phyloP scores from a whole-genome alignment of 2,797 vertebrate genomes.

The Rhincodon typus region DNA sequence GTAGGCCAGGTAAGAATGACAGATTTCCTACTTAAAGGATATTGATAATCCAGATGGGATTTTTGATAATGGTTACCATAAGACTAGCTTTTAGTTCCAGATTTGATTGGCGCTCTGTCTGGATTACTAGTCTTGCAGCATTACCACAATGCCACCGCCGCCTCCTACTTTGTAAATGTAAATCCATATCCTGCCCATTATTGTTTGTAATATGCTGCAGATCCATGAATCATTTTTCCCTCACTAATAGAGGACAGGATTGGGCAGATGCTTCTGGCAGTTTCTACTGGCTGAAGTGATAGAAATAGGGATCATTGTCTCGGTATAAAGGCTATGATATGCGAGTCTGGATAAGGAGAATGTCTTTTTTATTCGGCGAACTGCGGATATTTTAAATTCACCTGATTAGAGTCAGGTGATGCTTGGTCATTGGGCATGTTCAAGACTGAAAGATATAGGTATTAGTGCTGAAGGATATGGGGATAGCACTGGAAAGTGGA shows the following conservation, averaged over 20 bases:
- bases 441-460: background rate
- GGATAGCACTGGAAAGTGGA: background rate
- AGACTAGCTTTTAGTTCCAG: too few relatives aligned
- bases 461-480: background rate
- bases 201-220: background rate
- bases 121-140: too few relatives aligned
- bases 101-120: too few relatives aligned
- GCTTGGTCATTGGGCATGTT: background rate
- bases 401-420: background rate
- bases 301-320: background rate
- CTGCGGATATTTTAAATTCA: background rate
- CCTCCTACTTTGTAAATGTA: background rate
- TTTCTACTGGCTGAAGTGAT: background rate
- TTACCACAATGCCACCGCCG: too few relatives aligned
- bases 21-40: too few relatives aligned
- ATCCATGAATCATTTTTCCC: background rate
- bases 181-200: background rate
- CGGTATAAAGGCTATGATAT: background rate
- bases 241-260: background rate
- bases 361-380: background rate
- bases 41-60: too few relatives aligned
- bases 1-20: too few relatives aligned
- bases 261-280: background rate
- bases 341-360: background rate
- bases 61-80: too few relatives aligned